Conservation (phyloP, 2,888 invertebrate species). For the Druceiella hillmani region DNA sequence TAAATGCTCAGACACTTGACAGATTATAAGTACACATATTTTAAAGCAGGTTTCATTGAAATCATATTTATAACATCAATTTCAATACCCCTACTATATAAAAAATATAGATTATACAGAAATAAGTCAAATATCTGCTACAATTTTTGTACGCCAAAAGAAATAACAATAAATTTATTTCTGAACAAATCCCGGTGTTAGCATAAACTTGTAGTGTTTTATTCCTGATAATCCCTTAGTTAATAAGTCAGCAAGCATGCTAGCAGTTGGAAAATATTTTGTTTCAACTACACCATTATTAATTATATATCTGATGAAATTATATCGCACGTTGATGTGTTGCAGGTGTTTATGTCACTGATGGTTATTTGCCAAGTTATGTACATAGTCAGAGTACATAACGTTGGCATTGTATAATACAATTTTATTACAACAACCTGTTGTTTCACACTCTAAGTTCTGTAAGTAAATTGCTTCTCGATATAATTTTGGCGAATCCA, state of each 20-base stretch:
- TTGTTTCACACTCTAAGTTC: slow-evolving; percentile 10
- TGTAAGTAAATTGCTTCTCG: slow-evolving; percentile 13
- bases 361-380: slow-evolving; percentile 11
- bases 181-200: slow-evolving; percentile 5
- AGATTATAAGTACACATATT: too few relatives aligned
- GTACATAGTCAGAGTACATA: slow-evolving; percentile 15
- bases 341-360: slow-evolving; percentile 11
- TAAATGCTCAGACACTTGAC: too few relatives aligned
- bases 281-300: too few relatives aligned
- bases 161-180: too few relatives aligned
- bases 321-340: slow-evolving; percentile 10
- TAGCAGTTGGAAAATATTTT: too few relatives aligned
- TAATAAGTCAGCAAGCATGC: slow-evolving; percentile 10
- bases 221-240: slow-evolving; percentile 10
- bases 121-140: too few relatives aligned
- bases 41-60: too few relatives aligned
- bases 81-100: too few relatives aligned
- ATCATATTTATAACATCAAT: too few relatives aligned
- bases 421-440: slow-evolving; percentile 11
- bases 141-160: too few relatives aligned
- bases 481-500: slow-evolving; percentile 15
- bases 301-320: too few relatives aligned
- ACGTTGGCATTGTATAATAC: slow-evolving; percentile 12
- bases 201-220: slow-evolving; percentile 12
- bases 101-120: too few relatives aligned